Base-by-base conservation (phyloP, 2,797 vertebrate species). In the Garrulus glandarius region DNA sequence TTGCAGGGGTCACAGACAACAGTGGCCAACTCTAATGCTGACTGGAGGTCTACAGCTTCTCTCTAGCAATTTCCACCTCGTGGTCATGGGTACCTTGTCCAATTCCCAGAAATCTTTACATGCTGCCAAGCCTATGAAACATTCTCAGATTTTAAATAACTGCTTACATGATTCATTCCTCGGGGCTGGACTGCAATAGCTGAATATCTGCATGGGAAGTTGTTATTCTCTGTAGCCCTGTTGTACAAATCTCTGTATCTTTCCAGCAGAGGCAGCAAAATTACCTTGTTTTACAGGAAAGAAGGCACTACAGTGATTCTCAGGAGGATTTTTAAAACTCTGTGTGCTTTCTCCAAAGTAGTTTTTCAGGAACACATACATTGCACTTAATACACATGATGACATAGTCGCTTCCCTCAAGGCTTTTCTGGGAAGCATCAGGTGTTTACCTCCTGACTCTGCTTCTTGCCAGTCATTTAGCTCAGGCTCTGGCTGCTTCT, bases 1-100 rank as follows among this genome's bases (percentile, higher is more conserved):
- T 74, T 2, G 1, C 61, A 78, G 26, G 72, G 13, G 19, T 41
- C n/a, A 32, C 15, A 37, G 52, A 30, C 6, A 27, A 4, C 22
- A 55, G 52, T 13, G 47, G 41, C 64, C 64, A 76, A 20, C 22
- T n/a, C 5, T 2, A 71, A 34, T 0, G 0, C 22, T 47, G 39
- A 21, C 46, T 39, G 23, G 41, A 41, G 74, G 32, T 47, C 59
- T 49, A 21, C n/a, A 29, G 67, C 36, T 69, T 71, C 67, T 69
- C 16, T 80, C 34, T n/a, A 47, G 46, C 36, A 44, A 18, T 63
- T 67, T 89, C 70, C 59, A 50, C 57, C 34, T 29, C 0, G 0
- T 60, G 24, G 22, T 49, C 26, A 14, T 2, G 4, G 14, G 16
- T 57, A 15, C 57, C 82, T 87, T 3, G 1, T 34, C 56, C n/a